Evolutionary conservation across 2,113 vertebrate genomes (phyloP).

Genomic region (Ochotona curzoniae): DNA sequence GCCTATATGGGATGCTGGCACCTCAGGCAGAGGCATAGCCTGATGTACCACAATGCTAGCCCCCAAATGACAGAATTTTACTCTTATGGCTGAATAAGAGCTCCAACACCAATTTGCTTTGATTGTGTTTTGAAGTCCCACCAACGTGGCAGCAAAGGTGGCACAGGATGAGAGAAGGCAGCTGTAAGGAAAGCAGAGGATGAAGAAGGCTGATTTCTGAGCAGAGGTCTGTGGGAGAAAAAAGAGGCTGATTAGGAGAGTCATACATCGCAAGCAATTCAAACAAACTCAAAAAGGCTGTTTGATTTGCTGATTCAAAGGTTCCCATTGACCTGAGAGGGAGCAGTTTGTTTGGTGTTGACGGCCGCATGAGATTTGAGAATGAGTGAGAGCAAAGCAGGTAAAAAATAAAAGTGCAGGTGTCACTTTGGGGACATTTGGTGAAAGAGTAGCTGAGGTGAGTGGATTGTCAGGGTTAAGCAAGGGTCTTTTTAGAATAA

Average conservation of each 20-base stretch:
- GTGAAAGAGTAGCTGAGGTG: background rate
- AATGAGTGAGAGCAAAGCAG: conserved; percentile 13
- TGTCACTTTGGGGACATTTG: background rate
- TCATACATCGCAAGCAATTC: background rate
- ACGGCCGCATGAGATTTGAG: conserved; percentile 21
- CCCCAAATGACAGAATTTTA: too few relatives aligned
- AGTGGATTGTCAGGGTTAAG: background rate
- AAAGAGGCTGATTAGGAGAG: background rate
- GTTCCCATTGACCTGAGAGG: conserved; percentile 22
- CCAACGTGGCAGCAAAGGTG: background rate
- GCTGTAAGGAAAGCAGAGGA: background rate
- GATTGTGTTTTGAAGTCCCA: conserved; percentile 1
- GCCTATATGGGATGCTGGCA: too few relatives aligned
- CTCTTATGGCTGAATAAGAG: too few relatives aligned
- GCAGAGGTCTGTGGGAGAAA: background rate
- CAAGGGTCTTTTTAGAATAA: background rate
- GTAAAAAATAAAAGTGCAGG: background rate
- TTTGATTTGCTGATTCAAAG: conserved; percentile 9
- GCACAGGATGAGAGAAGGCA: background rate
- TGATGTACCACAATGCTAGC: too few relatives aligned
- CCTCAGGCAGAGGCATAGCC: too few relatives aligned
- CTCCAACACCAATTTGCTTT: conserved; percentile 2
- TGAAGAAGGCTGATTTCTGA: background rate
- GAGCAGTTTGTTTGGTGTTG: conserved; percentile 13
- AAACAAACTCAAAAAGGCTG: background rate